Percentiles rank a stretch among this genome's conserved stretches.
Conservation (phyloP, 2,113 vertebrate species). For the Thymallus thymallus region DNA sequence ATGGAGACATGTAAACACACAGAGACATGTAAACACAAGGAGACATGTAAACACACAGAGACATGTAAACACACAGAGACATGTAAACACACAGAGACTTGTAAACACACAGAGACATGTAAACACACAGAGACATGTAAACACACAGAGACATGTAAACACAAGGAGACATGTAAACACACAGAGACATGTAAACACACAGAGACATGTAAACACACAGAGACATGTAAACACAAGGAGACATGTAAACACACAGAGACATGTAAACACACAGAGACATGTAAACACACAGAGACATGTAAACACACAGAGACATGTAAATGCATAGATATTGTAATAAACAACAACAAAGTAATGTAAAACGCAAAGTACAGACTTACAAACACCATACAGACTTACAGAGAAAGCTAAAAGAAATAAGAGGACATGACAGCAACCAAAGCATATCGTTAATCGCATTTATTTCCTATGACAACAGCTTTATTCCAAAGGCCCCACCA, state of each 20-base stretch:
- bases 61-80: neutral
- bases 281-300: neutral
- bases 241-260: neutral
- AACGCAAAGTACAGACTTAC: too few species aligned
- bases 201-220: neutral
- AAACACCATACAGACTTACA: constrained; percentile 6
- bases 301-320: neutral
- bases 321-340: too few species aligned
- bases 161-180: too few species aligned
- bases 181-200: neutral
- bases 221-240: too few species aligned
- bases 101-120: neutral
- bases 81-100: neutral
- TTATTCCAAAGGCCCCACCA: constrained; percentile 41
- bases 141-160: neutral
- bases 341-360: too few species aligned
- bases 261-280: neutral
- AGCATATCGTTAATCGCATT: constrained; percentile 44
- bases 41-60: constrained; percentile 1
- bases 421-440: constrained; percentile 29
- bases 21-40: too few species aligned
- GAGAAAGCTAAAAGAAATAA: constrained; percentile 2
- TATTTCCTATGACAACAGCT: constrained; percentile 51
- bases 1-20: neutral
- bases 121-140: neutral